Base-by-base conservation (phyloP, 2,888 invertebrate species). In the Drosophila prolongata region DNA sequence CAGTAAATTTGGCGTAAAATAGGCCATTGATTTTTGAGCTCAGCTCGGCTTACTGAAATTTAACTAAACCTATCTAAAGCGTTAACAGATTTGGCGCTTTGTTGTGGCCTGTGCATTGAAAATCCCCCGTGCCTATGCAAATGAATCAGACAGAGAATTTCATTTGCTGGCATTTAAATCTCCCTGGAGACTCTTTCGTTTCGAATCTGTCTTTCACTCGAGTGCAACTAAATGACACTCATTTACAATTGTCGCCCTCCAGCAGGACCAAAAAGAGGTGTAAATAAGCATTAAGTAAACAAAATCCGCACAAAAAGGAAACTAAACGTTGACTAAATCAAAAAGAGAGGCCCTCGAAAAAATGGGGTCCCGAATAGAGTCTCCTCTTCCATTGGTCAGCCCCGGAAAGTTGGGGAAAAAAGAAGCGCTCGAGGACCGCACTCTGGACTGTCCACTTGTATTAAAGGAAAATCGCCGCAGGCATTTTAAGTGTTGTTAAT, bases 401-500 rank as follows among this genome's bases (percentile, higher is more conserved):
- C 54, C 66, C 67, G 71, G 61, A 73, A 73, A 79, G 67, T 84
- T 79, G 62, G 44, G 47, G 37, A 52, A 44, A 69, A 62, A 50
- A 19, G 37, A 47, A 56, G 37, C 38, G 27, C 14, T 57, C 35
- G 53, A 47, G 43, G 40, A 53, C 66, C 76, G 67, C 67, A 75
- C 65, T 67, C 62, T 76, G 79, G 71, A 80, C 71, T 83, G 80
- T 83, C 83, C 86, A 80, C 80, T 83, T 77, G 79, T 83, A 79
- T 83, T 83, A 83, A 86, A 79, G 86, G 64, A 71, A 86, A 82
- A 83, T 83, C 86, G 86, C 84, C 77, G 84, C 86, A 86, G 80
- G 84, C 84, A 84, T 84, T 83, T 85, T 85, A 85, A 85, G 84
- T 86, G 84, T 84, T 85, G 84, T 85, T 85, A 85, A 86, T 81